A percentile compares a stretch with the other conserved stretches of the same genome.
phyloP scores from a whole-genome alignment of 2,888 invertebrate genomes.

The Himalopsyche kuldschensis region DNA sequence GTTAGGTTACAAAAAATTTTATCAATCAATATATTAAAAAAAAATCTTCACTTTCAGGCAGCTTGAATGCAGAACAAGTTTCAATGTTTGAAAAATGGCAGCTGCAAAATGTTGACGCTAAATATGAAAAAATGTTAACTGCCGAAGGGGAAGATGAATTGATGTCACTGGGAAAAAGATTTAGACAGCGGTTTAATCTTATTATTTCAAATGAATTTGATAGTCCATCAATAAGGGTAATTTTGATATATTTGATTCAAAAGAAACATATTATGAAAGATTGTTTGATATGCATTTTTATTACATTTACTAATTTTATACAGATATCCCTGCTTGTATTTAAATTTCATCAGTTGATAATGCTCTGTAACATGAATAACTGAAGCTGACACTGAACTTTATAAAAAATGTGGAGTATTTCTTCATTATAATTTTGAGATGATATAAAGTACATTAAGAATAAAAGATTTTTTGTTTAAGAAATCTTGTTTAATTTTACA shows the following conservation, averaged over 20 bases:
- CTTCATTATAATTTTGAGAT: too few species aligned
- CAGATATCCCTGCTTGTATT: too few species aligned
- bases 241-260: constrained; percentile 25
- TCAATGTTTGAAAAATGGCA: constrained; percentile 63
- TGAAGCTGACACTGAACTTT: too few species aligned
- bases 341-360: too few species aligned
- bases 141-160: constrained; percentile 79
- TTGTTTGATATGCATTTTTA: too few species aligned
- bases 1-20: not conserved
- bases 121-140: constrained; percentile 64
- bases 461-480: too few species aligned
- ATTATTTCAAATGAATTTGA: constrained; percentile 49
- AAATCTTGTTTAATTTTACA: constrained; percentile 48
- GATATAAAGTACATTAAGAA: too few species aligned
- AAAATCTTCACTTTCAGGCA: constrained; percentile 45
- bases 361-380: too few species aligned
- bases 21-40: not conserved
- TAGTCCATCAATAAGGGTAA: constrained; percentile 26
- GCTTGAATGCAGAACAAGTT: constrained; percentile 51
- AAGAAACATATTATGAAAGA: too few species aligned
- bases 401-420: too few species aligned
- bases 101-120: constrained; percentile 50
- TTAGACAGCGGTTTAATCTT: constrained; percentile 70
- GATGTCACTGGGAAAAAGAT: constrained; percentile 70
- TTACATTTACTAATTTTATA: too few species aligned